Evolutionary conservation across 35 echinoderm and acorn worm species (phyloP), one percentile per base, ranked within the genome.

Genomic region (Ophiothrix spiculata): DNA sequence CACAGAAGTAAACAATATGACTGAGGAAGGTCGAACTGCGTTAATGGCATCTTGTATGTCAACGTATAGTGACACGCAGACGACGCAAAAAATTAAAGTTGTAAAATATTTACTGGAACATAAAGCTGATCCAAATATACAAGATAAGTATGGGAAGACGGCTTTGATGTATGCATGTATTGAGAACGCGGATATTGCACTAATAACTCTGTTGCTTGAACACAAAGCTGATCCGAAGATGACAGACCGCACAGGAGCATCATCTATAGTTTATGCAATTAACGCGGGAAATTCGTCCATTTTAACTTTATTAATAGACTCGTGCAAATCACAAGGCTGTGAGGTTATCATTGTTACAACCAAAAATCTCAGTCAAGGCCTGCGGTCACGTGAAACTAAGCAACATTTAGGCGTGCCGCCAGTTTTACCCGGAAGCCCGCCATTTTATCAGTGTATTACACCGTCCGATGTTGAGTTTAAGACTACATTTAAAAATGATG

Each of bases 341-440:
- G 94, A 97, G 54, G 90, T 97, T 8, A 97, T 93, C 4, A 97
- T 93, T 37, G 93, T 97, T 28, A 97, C 94, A 12, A 90, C 87
- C 0, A 94, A 90, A 25, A 75, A 97, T 75, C 38, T 81, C 4
- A n/a, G n/a, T n/a, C n/a, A n/a, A n/a, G 46, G 46, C n/a, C 34
- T 60, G 4, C 42, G 60, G n/a, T 40, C 93, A 56, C 77, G 90
- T 56, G 90, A 93, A 46, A 97, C 91, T 1, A 92, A 88, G 40
- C 94, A 97, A 74, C 93, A 93, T 87, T 23, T 97, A 39, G 91
- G 93, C 74, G 87, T 97, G 1, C 94, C 94, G 10, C 87, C 90
- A 49, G 73, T 91, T n/a, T 60, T 92, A 11, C 79, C 86, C 1
- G 89, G 81, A 39, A 90, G 91, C 14, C 94, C 94, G 15, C 90